Evolutionary conservation across 2,888 invertebrate species (phyloP).

Genomic region (Drosophila anomalata): DNA sequence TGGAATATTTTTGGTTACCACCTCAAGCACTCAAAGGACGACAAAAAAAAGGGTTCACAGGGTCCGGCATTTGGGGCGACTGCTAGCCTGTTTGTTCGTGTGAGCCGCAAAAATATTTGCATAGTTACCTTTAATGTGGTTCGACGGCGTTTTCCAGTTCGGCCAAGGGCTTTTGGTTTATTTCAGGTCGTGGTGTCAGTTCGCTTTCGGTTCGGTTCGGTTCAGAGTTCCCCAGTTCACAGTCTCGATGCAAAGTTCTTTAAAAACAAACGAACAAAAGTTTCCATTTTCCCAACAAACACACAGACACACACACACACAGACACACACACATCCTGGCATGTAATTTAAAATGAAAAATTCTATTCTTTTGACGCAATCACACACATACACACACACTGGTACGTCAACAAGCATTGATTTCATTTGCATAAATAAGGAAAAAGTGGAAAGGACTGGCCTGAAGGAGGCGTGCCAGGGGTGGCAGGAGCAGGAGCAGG

Average conservation of each 20-base stretch:
- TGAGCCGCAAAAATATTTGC: slow-evolving; percentile 82
- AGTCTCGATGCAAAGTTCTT: slow-evolving; percentile 58
- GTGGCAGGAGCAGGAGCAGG: background rate
- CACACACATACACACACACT: slow-evolving; percentile 32
- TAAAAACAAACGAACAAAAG: slow-evolving; percentile 74
- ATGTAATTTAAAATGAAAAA: slow-evolving; percentile 78
- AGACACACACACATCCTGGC: slow-evolving; percentile 35
- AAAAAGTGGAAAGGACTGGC: slow-evolving; percentile 39
- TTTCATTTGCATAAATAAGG: slow-evolving; percentile 74
- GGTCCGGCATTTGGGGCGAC: slow-evolving; percentile 12
- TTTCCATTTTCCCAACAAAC: slow-evolving; percentile 54
- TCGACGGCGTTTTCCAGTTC: slow-evolving; percentile 55
- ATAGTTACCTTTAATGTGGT: slow-evolving; percentile 83
- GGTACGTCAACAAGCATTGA: slow-evolving; percentile 67
- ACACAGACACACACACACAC: slow-evolving; percentile 29
- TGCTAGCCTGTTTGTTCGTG: slow-evolving; percentile 64
- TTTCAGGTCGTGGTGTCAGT: slow-evolving; percentile 9
- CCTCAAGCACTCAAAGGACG: slow-evolving; percentile 13
- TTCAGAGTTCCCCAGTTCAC: slow-evolving; percentile 19
- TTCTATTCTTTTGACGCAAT: slow-evolving; percentile 72
- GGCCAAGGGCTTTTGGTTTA: slow-evolving; percentile 5
- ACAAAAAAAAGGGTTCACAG: slow-evolving; percentile 20
- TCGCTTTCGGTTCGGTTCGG: slow-evolving; percentile 6
- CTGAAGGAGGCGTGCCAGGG: slow-evolving; percentile 1
- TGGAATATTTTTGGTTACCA: slow-evolving; percentile 69